Percentiles rank a stretch among this genome's conserved stretches.
These are phyloP conservation scores for Takifugu ocellatus DNA, from an alignment of 2,797 vertebrate species.

Conservation along the genomic window DNA sequence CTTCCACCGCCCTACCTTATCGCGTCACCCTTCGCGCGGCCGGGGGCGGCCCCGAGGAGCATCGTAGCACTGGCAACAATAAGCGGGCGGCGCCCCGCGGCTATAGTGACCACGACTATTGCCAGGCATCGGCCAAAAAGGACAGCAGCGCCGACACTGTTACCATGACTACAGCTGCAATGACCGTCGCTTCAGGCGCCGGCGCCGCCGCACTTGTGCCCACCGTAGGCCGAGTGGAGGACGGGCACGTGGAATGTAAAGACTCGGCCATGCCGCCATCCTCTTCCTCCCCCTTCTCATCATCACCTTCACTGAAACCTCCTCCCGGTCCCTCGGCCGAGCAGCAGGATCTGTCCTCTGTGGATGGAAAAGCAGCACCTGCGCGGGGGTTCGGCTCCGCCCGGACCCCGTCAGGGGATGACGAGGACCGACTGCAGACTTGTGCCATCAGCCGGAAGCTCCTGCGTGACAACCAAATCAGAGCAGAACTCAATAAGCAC, in stretches of 20 bases:
- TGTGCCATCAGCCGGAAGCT: conserved; percentile 83
- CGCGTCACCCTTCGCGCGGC: conserved; percentile 36
- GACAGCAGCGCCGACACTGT: conserved; percentile 78
- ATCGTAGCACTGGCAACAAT: conserved; percentile 76
- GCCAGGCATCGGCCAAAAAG: conserved; percentile 89
- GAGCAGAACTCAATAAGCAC: conserved; percentile 98
- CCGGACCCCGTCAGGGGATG: conserved; percentile 51
- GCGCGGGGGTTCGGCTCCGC: conserved; percentile 45
- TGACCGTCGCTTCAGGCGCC: conserved; percentile 81
- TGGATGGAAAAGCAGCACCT: conserved; percentile 73
- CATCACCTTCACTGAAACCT: conserved; percentile 29
- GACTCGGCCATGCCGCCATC: conserved; percentile 80
- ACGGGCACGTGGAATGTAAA: conserved; percentile 86
- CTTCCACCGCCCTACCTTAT: conserved; percentile 78
- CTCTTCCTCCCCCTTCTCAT: conserved; percentile 71
- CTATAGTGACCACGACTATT: conserved; percentile 98
- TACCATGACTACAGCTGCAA: conserved; percentile 86
- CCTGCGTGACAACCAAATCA: conserved; percentile 94
- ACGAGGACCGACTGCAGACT: conserved; percentile 48
- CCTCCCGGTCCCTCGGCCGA: conserved; percentile 74
- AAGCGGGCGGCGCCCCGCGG: conserved; percentile 84
- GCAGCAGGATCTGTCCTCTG: conserved; percentile 78
- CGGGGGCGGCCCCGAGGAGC: conserved; percentile 80
- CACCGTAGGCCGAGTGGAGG: conserved; percentile 80
- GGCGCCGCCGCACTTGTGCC: conserved; percentile 52